These are phyloP conservation scores for Lipotes vexillifer DNA, from an alignment of 2,113 vertebrate species.

Conservation along the genomic window DNA sequence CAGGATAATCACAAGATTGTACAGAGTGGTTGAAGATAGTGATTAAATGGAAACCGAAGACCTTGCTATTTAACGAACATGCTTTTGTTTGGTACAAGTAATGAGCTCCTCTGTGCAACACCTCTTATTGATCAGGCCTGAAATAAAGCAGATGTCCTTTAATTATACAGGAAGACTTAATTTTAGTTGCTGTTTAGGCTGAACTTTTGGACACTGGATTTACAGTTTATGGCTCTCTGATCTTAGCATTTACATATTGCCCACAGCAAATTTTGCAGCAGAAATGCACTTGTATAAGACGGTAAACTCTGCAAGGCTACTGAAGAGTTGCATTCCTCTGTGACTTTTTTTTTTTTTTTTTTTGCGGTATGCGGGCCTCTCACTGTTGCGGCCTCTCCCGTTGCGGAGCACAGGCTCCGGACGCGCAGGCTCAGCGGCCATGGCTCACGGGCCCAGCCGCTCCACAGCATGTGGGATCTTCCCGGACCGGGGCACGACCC, in stretches of 20 bases:
- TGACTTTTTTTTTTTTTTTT: background rate
- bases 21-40: slow-evolving; percentile 18
- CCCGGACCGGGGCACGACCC: no score
- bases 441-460: no score
- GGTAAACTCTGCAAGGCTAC: background rate
- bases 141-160: slow-evolving; percentile 34
- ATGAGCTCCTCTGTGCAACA: background rate
- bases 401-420: no score
- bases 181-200: slow-evolving; percentile 41
- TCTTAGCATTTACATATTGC: background rate
- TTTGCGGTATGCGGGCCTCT: no score
- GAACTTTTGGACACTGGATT: background rate
- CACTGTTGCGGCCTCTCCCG: no score
- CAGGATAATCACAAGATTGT: background rate
- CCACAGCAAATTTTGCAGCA: background rate
- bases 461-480: no score
- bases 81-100: background rate
- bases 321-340: background rate
- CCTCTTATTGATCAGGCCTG: background rate
- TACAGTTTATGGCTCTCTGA: background rate
- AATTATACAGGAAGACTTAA: slow-evolving; percentile 16
- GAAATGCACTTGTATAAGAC: background rate
- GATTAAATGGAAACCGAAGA: slow-evolving; percentile 16
- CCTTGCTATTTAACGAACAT: background rate
- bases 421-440: no score